Evolutionary conservation across 2,113 vertebrate genomes (phyloP).

Genomic region (Protobothrops mucrosquamatus): DNA sequence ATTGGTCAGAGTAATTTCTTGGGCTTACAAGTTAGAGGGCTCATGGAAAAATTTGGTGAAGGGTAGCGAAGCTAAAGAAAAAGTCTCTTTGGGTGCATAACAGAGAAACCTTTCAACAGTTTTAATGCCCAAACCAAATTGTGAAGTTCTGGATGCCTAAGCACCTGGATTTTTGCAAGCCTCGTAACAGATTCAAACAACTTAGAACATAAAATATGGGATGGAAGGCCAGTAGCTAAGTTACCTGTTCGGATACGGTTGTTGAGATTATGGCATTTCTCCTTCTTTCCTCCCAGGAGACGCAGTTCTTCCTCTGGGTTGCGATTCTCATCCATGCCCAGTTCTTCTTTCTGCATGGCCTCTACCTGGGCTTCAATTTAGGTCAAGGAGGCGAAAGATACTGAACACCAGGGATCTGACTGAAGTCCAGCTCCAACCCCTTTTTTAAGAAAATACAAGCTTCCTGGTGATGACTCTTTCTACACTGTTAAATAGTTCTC

Average conservation of each 20-base stretch:
- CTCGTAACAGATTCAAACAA: neutral
- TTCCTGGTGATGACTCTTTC: neutral
- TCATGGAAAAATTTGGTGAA: neutral
- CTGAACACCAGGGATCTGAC: neutral
- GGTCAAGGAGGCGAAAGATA: neutral
- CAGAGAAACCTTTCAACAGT: neutral
- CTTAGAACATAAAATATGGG: neutral
- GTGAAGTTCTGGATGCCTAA: neutral
- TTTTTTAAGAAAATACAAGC: neutral
- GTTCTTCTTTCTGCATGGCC: slow-evolving; percentile 36
- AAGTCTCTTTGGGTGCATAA: neutral
- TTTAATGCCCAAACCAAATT: neutral
- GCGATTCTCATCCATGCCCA: slow-evolving; percentile 37
- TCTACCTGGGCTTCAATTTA: neutral
- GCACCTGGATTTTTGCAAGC: neutral
- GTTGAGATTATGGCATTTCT: slow-evolving; percentile 23
- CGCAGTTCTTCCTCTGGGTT: slow-evolving; percentile 20
- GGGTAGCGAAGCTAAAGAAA: neutral
- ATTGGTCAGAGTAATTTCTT: neutral
- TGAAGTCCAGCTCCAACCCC: neutral
- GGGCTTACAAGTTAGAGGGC: neutral
- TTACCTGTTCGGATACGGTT: slow-evolving; percentile 44
- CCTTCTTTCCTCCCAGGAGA: slow-evolving; percentile 17
- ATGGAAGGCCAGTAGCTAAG: slow-evolving; percentile 17
- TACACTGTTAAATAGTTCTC: neutral